phyloP scores from a whole-genome alignment of 1,140 invertebrate genomes.

The Apis laboriosa region DNA sequence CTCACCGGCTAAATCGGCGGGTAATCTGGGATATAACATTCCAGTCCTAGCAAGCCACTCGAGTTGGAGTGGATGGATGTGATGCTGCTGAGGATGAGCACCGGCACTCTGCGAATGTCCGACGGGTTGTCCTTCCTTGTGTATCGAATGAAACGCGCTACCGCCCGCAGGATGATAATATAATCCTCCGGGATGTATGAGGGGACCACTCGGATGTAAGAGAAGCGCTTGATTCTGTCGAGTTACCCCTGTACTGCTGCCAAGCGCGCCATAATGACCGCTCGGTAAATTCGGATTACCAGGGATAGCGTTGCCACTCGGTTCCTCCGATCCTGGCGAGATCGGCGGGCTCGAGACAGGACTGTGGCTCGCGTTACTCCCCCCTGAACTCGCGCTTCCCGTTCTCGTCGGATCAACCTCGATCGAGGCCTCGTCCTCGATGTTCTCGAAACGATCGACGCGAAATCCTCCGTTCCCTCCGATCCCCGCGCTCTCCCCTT shows the following conservation, averaged over 20 bases:
- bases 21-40: constrained; percentile 91
- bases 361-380: constrained; percentile 75
- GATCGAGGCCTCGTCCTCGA: constrained; percentile 65
- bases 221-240: constrained; percentile 74
- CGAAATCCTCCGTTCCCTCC: constrained; percentile 46
- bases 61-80: constrained; percentile 90
- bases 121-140: constrained; percentile 75
- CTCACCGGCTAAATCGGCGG: constrained; percentile 83
- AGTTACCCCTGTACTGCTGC: constrained; percentile 59
- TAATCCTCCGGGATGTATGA: constrained; percentile 74
- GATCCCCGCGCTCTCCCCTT: constrained; percentile 2
- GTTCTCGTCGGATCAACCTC: constrained; percentile 63
- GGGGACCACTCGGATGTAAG: constrained; percentile 73
- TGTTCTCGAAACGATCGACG: constrained; percentile 60
- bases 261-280: constrained; percentile 63
- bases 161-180: constrained; percentile 77
- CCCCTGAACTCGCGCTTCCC: constrained; percentile 73
- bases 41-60: constrained; percentile 92
- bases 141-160: constrained; percentile 80
- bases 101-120: constrained; percentile 72
- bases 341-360: constrained; percentile 76
- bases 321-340: constrained; percentile 77
- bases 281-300: constrained; percentile 55
- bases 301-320: constrained; percentile 52
- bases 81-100: constrained; percentile 76